phyloP scores from a whole-genome alignment of 2,888 invertebrate species.

The Apamea anceps region DNA sequence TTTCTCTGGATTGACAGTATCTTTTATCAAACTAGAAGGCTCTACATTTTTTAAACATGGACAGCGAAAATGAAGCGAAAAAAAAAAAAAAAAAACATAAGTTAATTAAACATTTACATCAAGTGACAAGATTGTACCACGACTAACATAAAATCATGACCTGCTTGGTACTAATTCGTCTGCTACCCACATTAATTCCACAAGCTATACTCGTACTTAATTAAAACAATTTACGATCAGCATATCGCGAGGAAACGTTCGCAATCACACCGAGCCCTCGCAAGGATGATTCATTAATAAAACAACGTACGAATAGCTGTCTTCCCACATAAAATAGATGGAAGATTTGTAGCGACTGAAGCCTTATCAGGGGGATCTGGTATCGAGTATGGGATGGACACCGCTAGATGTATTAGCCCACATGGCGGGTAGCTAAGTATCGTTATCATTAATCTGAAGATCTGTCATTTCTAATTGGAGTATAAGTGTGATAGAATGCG shows the following conservation, averaged over 20 bases:
- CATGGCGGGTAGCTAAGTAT: constrained; percentile 77
- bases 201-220: constrained; percentile 11
- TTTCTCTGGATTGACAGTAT: background rate
- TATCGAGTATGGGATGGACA: constrained; percentile 73
- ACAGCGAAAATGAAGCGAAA: background rate
- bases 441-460: constrained; percentile 81
- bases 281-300: constrained; percentile 74
- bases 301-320: constrained; percentile 69
- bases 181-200: constrained; percentile 6
- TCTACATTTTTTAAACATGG: too few species aligned
- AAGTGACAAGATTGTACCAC: constrained; percentile 4
- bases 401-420: constrained; percentile 81
- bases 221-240: constrained; percentile 40
- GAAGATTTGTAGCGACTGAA: constrained; percentile 73
- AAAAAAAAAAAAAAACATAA: background rate
- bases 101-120: constrained; percentile 16
- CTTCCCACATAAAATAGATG: constrained; percentile 66
- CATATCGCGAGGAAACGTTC: constrained; percentile 57
- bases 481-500: constrained; percentile 78
- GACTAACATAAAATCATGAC: background rate
- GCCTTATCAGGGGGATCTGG: constrained; percentile 78
- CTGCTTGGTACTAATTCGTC: constrained; percentile 21
- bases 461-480: constrained; percentile 84
- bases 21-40: background rate
- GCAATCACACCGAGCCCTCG: constrained; percentile 68